Conservation (phyloP, 2,797 vertebrate species). For the Enoplosus armatus region DNA sequence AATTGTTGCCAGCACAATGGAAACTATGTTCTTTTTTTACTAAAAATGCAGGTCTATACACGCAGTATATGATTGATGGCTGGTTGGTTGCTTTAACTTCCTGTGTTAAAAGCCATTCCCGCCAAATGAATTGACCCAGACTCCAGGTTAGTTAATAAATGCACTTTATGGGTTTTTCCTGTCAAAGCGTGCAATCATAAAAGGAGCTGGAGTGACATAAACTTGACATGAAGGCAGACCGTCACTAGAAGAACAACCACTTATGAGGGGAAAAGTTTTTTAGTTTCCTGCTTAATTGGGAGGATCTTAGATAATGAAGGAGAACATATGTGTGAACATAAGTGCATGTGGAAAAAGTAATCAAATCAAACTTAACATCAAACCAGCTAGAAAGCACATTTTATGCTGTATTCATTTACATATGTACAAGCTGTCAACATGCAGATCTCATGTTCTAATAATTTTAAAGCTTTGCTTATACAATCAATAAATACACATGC, state of each 20-base stretch:
- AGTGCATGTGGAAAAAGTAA: slow-evolving; percentile 31
- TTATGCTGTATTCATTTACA: not conserved
- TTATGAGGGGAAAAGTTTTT: slow-evolving; percentile 58
- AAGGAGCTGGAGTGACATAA: slow-evolving; percentile 73
- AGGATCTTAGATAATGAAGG: slow-evolving; percentile 67
- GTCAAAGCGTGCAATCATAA: slow-evolving; percentile 76
- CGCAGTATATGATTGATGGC: slow-evolving; percentile 26
- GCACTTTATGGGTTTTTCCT: slow-evolving; percentile 81
- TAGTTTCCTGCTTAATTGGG: slow-evolving; percentile 73
- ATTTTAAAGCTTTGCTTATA: not conserved
- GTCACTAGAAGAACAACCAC: slow-evolving; percentile 64
- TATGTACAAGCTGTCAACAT: not conserved
- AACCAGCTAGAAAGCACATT: slow-evolving; percentile 1
- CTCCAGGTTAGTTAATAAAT: slow-evolving; percentile 80
- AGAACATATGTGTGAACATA: slow-evolving; percentile 56
- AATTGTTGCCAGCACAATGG: slow-evolving; percentile 5
- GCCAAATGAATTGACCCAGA: slow-evolving; percentile 79
- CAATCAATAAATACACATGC: slow-evolving; percentile 16
- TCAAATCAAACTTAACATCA: slow-evolving; percentile 11
- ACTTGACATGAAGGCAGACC: slow-evolving; percentile 66
- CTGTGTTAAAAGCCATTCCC: slow-evolving; percentile 78
- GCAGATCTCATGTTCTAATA: not conserved
- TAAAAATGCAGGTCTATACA: not conserved
- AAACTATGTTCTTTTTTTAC: slow-evolving; percentile 7
- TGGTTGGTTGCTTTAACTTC: slow-evolving; percentile 70